Base-by-base conservation (phyloP, 2,888 invertebrate genomes). In the Melangyna quadrimaculata region DNA sequence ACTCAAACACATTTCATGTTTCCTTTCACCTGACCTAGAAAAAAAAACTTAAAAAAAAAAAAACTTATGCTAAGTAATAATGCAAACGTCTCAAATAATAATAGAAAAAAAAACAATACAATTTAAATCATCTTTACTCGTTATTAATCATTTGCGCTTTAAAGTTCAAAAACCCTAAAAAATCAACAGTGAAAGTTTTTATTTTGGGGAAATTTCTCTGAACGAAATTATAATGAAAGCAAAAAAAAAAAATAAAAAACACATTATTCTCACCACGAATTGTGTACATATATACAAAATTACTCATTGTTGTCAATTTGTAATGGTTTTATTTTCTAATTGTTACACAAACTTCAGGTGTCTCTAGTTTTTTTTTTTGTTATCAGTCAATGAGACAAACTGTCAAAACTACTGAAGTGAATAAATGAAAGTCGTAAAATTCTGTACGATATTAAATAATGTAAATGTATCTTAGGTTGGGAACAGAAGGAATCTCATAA, bases 21-120 rank as follows among this genome's bases (percentile, higher is more conserved):
- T 45, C 84, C 80, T 84, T 83, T 83, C 79, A 79, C 83, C 61
- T 63, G 83, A 79, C 83, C 83, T 57, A 74, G 79, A 79, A 83
- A 78, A 61, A 17, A 55, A 57, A 43, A 8, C 10, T 22, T 55
- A 59, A 72, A 51, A 32, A n/a, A 40, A 35, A 35, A 14, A 40
- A 37, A 37, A 43, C 29, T 22, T 53, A 67, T 77, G n/a, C 22
- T 67, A 27, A 32, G 40, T 17, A 37, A 78, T 55, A 70, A 78
- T 53, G 29, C 63, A 72, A 65, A 67, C 40, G 45, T 24, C 40
- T 82, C 35, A 75, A 51, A 45, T 4, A 51, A 79, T 24, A 37
- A 12, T n/a, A 65, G 61, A 61, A 45, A 35, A 48, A 57, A 37
- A 48, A 29, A 51, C 55, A 71, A 59, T 55, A 61, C 69, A 63